These are phyloP conservation scores for Callosobruchus maculatus DNA, from an alignment of 2,888 invertebrate genomes.

Conservation along the genomic window DNA sequence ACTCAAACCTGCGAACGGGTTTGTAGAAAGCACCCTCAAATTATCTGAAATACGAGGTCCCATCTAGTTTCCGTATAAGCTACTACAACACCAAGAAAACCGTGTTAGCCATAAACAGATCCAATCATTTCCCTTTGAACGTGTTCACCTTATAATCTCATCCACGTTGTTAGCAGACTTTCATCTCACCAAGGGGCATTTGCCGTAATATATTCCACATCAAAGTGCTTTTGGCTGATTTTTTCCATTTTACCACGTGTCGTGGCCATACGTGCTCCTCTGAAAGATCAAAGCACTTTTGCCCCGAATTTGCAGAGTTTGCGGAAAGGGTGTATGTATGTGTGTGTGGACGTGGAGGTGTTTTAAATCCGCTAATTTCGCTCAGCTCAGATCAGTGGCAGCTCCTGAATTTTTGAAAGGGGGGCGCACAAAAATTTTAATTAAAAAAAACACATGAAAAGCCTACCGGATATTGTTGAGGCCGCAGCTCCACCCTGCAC, in stretches of 20 bases:
- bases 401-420: no score
- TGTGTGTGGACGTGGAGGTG: slow-evolving; percentile 11
- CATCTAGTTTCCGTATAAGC: no score
- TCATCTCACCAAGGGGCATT: not conserved
- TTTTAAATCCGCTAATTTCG: slow-evolving; percentile 15
- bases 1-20: no score
- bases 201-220: not conserved
- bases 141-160: not conserved
- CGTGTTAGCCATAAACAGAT: not conserved
- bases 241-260: slow-evolving; percentile 16
- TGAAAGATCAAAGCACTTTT: slow-evolving; percentile 21
- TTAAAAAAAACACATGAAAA: no score
- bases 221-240: not conserved
- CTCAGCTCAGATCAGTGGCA: no score
- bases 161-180: not conserved
- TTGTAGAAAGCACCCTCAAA: no score
- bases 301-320: slow-evolving; percentile 5
- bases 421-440: no score
- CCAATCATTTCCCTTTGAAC: not conserved
- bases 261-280: slow-evolving; percentile 19
- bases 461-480: no score
- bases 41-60: no score
- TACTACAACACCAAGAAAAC: not conserved
- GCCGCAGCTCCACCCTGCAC: no score
- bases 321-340: slow-evolving; percentile 6